Base-by-base conservation (phyloP, 2,113 vertebrate species). In the Mesocricetus auratus region DNA sequence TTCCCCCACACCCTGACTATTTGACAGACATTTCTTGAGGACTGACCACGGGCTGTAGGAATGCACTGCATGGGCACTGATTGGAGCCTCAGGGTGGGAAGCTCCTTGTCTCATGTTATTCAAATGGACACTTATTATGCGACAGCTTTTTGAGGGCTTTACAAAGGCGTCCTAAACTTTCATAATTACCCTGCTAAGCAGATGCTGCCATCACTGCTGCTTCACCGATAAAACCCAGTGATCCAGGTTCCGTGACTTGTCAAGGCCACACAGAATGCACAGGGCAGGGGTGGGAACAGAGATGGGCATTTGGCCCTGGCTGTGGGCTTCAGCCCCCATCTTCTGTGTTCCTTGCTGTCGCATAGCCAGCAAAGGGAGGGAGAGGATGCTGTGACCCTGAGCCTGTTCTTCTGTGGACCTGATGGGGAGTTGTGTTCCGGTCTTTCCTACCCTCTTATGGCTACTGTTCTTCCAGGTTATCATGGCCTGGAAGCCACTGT, bases 11-110 rank as follows among this genome's bases (percentile, higher is more conserved):
- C 26, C 15, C 45, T 39, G 42, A 21, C 73, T 33, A 58, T n/a
- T 56, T 82, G 24, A 36, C 3, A 53, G 10, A 62, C 7, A 21
- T 45, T 91, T 94, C 94, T 89, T 45, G 16, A 50, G 66, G 71
- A 21, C 22, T 94, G 60, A 13, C 39, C 0, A 2, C 36, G 24
- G 9, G 13, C 36, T 8, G 1, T 0, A 0, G 9, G 1, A 24
- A 21, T 3, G 58, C 39, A 12, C n/a, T 42, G 74, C 22, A 16
- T 21, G 42, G 42, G 29, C 5, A 17, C 11, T 75, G 31, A 6
- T 13, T 4, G 8, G 45, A 8, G 3, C 13, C 45, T 36, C 2
- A 31, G 22, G 31, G 39, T 6, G 39, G 85, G 62, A 74, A 78
- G 53, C 12, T 42, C 42, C 42, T 21, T 6, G 11, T 45, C 15